Conservation (phyloP, 1,140 invertebrate genomes). For the Vanessa tameamea region DNA sequence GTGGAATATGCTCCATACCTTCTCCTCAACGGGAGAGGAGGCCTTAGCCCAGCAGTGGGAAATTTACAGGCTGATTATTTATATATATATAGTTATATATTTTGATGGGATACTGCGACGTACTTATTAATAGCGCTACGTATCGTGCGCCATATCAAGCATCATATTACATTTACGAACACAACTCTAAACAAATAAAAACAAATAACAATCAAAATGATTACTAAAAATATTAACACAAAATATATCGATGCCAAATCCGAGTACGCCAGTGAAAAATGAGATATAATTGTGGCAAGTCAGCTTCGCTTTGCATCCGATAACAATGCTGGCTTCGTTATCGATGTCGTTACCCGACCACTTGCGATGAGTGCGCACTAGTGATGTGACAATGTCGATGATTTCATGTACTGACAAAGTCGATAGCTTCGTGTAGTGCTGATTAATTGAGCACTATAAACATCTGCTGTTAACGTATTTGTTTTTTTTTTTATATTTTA, state of each 20-base stretch:
- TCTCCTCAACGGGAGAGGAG: no score
- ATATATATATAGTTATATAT: no score
- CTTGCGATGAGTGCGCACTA: constrained; percentile 52
- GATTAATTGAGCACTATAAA: background rate
- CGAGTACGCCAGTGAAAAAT: constrained; percentile 22
- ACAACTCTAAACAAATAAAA: no score
- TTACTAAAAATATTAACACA: no score
- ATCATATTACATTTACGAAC: no score
- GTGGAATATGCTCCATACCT: no score
- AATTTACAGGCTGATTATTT: no score
- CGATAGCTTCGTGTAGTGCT: constrained; percentile 1
- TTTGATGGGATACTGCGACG: no score
- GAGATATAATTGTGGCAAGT: constrained; percentile 37
- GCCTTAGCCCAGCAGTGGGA: no score
- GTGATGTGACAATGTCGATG: constrained; percentile 36
- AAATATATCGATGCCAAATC: background rate
- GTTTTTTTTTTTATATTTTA: background rate
- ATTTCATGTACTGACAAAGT: background rate
- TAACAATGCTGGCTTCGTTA: constrained; percentile 69
- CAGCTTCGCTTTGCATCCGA: constrained; percentile 49
- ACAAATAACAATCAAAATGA: no score
- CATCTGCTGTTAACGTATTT: background rate
- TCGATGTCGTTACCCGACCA: constrained; percentile 65
- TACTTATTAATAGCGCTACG: no score
- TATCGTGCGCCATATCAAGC: no score